Conservation (phyloP, 1,140 invertebrate genomes). For the Drosophila baimaii region DNA sequence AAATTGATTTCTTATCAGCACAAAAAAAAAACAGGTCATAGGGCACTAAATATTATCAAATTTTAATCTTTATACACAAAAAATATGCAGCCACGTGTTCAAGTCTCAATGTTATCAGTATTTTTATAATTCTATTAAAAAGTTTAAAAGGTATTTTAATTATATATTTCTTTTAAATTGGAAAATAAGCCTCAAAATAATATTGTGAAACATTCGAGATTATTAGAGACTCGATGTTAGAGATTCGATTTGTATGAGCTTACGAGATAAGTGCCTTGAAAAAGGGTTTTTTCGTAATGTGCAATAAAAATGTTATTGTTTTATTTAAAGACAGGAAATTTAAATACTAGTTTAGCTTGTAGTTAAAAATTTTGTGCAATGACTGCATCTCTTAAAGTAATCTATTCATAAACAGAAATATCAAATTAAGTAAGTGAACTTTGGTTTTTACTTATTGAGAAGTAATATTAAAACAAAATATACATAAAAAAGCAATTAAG, state of each 20-base stretch:
- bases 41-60: too few relatives aligned
- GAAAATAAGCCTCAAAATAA: too few relatives aligned
- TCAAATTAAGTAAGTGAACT: background rate
- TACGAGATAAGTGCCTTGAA: background rate
- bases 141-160: too few relatives aligned
- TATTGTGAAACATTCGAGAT: too few relatives aligned
- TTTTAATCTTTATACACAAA: background rate
- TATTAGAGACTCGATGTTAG: too few relatives aligned
- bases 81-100: slow-evolving; percentile 8
- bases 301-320: background rate
- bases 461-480: too few relatives aligned
- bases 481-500: slow-evolving; percentile 40
- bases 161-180: too few relatives aligned
- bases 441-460: too few relatives aligned
- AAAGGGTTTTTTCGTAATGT: background rate
- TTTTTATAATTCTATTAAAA: too few relatives aligned
- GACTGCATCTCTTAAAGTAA: background rate
- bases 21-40: slow-evolving; percentile 4
- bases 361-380: background rate
- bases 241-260: background rate
- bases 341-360: background rate
- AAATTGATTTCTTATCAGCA: slow-evolving; percentile 25
- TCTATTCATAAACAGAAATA: background rate
- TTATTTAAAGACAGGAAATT: background rate
- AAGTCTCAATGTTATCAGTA: background rate